Evolutionary conservation across 1,140 invertebrate species (phyloP).

Genomic region (Limonius californicus): DNA sequence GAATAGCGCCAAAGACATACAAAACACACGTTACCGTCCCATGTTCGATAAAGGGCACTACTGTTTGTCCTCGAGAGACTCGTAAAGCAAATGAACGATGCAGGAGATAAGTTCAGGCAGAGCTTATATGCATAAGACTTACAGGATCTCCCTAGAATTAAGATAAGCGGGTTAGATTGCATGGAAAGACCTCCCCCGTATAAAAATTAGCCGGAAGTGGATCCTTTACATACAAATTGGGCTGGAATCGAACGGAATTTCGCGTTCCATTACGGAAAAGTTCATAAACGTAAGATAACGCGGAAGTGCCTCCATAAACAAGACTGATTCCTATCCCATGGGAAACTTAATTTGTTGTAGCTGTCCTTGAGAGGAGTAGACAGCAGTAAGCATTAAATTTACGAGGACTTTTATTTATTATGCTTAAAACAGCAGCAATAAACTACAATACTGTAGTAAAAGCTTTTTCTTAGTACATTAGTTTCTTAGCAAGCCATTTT

Average conservation of each 20-base stretch:
- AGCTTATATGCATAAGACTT: background rate
- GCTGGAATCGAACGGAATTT: too few species aligned
- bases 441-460: background rate
- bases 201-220: background rate
- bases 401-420: background rate
- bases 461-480: conserved; percentile 1
- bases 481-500: background rate
- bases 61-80: background rate
- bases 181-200: too few species aligned
- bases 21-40: background rate
- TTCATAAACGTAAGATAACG: background rate
- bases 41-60: background rate
- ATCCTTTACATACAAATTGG: too few species aligned
- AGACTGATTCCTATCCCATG: background rate
- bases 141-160: too few species aligned
- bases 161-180: too few species aligned
- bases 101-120: background rate
- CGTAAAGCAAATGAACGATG: background rate
- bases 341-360: background rate
- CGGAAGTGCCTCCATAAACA: background rate
- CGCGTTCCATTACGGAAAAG: too few species aligned
- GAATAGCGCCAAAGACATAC: background rate
- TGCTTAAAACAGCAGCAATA: background rate
- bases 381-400: background rate
- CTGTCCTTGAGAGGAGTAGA: background rate